These are phyloP conservation scores for Tachina lurida DNA, from an alignment of 2,888 invertebrate species.

Conservation along the genomic window DNA sequence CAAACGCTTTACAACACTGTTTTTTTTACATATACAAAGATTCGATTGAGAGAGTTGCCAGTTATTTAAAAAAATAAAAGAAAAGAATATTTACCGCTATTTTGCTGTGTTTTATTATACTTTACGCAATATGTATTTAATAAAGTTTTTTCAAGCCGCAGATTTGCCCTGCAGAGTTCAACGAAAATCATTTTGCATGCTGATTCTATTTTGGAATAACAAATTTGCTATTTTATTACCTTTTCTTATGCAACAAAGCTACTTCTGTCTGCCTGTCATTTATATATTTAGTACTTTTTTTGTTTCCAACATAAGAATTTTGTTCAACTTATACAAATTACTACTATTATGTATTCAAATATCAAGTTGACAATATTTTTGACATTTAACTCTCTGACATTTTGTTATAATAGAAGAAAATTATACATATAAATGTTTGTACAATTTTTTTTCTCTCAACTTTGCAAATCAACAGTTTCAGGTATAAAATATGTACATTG, in stretches of 20 bases:
- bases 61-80: too few relatives aligned
- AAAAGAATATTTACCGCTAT: too few relatives aligned
- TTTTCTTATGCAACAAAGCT: background rate
- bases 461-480: constrained; percentile 63
- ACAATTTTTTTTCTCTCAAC: constrained; percentile 1
- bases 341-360: constrained; percentile 44
- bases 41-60: too few relatives aligned
- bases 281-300: background rate
- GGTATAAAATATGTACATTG: constrained; percentile 15
- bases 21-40: too few relatives aligned
- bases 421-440: background rate
- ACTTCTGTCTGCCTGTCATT: background rate
- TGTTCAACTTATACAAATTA: constrained; percentile 10
- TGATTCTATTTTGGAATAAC: too few relatives aligned
- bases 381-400: constrained; percentile 69
- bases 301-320: background rate
- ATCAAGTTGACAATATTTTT: constrained; percentile 62
- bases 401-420: constrained; percentile 27
- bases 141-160: too few relatives aligned
- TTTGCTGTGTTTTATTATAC: too few relatives aligned
- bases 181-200: too few relatives aligned
- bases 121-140: too few relatives aligned
- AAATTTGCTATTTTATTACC: background rate
- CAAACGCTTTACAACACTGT: too few relatives aligned
- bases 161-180: too few relatives aligned